Base-by-base conservation (phyloP, 2,113 vertebrate genomes). In the Dromiciops gliroides region DNA sequence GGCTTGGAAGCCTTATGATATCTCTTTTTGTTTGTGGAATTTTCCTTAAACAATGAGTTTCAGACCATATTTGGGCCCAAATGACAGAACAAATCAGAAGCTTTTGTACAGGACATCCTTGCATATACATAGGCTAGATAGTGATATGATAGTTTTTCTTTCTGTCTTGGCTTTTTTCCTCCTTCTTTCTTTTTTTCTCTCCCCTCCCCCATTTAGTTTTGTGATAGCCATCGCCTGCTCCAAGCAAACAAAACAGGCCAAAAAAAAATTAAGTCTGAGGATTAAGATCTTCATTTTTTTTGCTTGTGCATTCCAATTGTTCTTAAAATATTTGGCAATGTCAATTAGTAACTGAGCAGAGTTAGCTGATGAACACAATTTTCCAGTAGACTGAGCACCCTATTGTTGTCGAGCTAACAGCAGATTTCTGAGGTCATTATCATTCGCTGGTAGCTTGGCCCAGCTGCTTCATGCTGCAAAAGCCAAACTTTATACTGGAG, bases 281-380 rank as follows among this genome's bases (percentile, higher is more conserved):
- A 99, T 99, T 99, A 99, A 99, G 99, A 99, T 99, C 99, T 99
- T 99, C 98, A 97, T 98, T 98, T 97, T 98, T 93, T 99, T 98
- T 99, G 98, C 99, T 98, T 99, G 98, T 99, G 99, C 99, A 99
- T 99, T 99, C 99, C 99, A 99, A 99, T 99, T 99, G 99, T 99
- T 99, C 99, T 99, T 99, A 99, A 99, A 99, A 99, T 99, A 99
- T 99, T 99, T 99, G 99, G 99, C 99, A 99, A 99, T 99, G 99
- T 99, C 99, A 99, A 99, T 99, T 99, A 99, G 99, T 99, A 99
- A 99, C 99, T 99, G 99, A 99, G 99, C 99, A 99, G 99, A 99
- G 99, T 99, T 99, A 99, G 99, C 99, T 99, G 99, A 99, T 99
- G 99, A 99, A 99, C 99, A 99, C 99, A 99, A 99, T 99, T 99